Evolutionary conservation across 2,888 invertebrate species (phyloP), one percentile per base, ranked within the genome.

Genomic region (Tuberolachnus salignus): DNA sequence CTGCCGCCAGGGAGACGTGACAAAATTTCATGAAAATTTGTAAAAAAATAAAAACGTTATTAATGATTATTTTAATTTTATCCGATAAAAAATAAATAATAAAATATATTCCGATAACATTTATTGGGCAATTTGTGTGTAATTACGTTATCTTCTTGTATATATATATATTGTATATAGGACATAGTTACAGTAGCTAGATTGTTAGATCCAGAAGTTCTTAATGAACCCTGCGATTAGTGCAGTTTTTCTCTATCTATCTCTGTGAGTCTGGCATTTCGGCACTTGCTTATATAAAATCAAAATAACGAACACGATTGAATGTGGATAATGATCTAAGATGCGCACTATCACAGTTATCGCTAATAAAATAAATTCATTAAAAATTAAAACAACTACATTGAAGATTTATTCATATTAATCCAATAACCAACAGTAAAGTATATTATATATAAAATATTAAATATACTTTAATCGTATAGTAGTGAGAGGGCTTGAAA

Each of bases 301-400:
- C 70, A 14, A 80, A 75, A 70, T 78, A 78, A 53, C 46, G 53
- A 81, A 49, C 80, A 80, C 16, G 67, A 66, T 57, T 80, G 80
- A 73, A 80, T 51, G 49, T 81, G 63, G 73, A 73, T 16, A 71
- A 55, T 80, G 72, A 80, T 51, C 11, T 72, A 44, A 80, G 69
- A 55, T 67, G 73, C 61, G 55, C 70, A 34, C 57, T 19, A 57
- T 19, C 19, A 57, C 19, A 10, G 6, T 19, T 19, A 57, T 19
- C 14, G 14, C 19, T 19, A 57, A 19, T 57, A 19, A 57, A 57
- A 57, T 10, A 19, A 57, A 57, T 57, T 57, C 8, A 57, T 19
- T 57, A 23, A 21, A 19, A 9, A 57, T 19, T 19, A 19, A 57
- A 19, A 57, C 57, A n/a, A n/a, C n/a, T 19, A 10, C 21, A 57